These are phyloP conservation scores for Conops quadrifasciatus DNA, from an alignment of 2,888 invertebrate genomes.

Conservation along the genomic window DNA sequence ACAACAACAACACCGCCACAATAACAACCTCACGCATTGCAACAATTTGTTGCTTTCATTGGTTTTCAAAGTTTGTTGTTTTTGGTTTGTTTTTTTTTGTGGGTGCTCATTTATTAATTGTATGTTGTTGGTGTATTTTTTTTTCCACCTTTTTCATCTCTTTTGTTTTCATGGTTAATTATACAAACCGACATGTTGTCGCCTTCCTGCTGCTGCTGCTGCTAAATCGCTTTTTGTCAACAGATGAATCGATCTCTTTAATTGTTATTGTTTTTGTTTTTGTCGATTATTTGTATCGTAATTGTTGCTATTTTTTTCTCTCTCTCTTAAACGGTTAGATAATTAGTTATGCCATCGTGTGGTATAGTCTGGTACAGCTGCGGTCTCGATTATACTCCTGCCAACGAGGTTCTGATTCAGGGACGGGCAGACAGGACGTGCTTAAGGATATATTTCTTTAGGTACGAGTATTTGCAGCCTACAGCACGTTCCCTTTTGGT, in stretches of 20 bases:
- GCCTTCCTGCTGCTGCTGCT: not conserved
- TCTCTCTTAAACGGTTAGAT: not conserved
- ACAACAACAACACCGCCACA: not conserved
- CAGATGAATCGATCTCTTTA: not conserved
- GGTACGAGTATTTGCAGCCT: too few relatives aligned
- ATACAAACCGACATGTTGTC: not conserved
- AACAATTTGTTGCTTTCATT: slow-evolving; percentile 5
- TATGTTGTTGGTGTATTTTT: not conserved
- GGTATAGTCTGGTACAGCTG: not conserved
- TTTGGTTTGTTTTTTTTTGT: not conserved
- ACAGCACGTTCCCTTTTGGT: too few relatives aligned
- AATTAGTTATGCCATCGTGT: slow-evolving; percentile 26
- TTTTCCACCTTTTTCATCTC: not conserved
- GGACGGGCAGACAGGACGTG: too few relatives aligned
- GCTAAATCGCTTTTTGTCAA: not conserved
- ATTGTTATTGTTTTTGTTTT: slow-evolving; percentile 11
- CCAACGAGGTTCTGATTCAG: too few relatives aligned
- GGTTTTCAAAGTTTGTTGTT: too few relatives aligned
- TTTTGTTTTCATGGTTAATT: slow-evolving; percentile 1
- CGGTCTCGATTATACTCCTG: not conserved
- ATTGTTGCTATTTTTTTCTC: slow-evolving; percentile 10
- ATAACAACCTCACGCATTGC: not conserved
- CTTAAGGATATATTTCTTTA: too few relatives aligned
- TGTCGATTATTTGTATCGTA: slow-evolving; percentile 15
- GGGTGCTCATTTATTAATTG: not conserved